A percentile compares a stretch with the other conserved stretches of the same genome.
phyloP scores from a whole-genome alignment of 2,113 vertebrate genomes.

The Pangasianodon hypophthalmus region DNA sequence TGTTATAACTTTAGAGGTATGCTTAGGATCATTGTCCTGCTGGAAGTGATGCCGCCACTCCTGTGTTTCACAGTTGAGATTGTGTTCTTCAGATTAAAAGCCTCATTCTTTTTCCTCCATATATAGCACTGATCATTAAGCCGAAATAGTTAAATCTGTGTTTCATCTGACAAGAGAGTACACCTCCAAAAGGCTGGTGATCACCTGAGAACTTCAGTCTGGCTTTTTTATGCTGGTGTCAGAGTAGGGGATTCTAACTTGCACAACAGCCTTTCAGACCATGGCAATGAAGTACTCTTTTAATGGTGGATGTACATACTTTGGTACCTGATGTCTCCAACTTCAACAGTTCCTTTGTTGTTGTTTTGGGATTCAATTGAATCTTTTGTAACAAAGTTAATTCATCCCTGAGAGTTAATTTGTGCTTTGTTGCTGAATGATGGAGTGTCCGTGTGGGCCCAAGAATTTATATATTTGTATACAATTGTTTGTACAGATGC shows the following conservation, averaged over 20 bases:
- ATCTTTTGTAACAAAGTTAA: not conserved
- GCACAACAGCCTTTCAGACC: not conserved
- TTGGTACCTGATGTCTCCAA: not conserved
- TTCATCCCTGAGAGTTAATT: not conserved
- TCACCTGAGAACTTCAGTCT: too few relatives aligned
- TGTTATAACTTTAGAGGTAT: not conserved
- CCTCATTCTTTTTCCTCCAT: not conserved
- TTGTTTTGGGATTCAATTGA: not conserved
- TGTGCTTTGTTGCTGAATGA: not conserved
- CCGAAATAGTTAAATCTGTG: not conserved
- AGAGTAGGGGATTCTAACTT: not conserved
- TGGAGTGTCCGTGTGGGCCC: not conserved
- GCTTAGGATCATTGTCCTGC: not conserved
- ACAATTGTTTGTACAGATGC: not conserved
- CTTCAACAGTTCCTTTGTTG: not conserved
- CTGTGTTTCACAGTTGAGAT: not conserved
- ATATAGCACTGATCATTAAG: not conserved
- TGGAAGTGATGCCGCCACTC: not conserved
- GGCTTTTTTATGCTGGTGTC: not conserved
- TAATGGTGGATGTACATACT: not conserved
- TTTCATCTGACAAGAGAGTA: not conserved
- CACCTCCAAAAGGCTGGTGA: too few relatives aligned
- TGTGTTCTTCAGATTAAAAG: not conserved
- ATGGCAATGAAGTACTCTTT: not conserved
- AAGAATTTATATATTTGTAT: not conserved